These are phyloP conservation scores for Hydrotaea cyrtoneurina DNA, from an alignment of 2,888 invertebrate genomes.

Conservation along the genomic window DNA sequence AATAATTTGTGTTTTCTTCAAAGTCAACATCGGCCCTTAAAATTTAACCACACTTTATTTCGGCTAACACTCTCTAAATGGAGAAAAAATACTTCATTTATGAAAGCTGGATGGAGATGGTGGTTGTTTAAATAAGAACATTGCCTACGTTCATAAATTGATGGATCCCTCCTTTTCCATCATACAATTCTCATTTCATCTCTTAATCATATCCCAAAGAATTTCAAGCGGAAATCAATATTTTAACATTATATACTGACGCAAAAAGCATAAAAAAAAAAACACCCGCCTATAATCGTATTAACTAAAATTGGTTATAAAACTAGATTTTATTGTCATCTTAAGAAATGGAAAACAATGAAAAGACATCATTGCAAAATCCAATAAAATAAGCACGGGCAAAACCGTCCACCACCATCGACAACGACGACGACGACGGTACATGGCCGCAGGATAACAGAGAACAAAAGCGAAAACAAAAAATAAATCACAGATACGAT, in stretches of 20 bases:
- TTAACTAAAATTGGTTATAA: constrained; percentile 49
- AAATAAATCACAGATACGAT: constrained; percentile 53
- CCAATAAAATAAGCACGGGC: constrained; percentile 48
- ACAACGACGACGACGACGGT: neutral
- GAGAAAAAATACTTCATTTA: no score
- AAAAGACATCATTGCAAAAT: constrained; percentile 36
- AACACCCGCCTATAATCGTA: constrained; percentile 38
- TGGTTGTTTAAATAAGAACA: no score
- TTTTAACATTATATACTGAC: neutral
- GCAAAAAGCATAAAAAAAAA: neutral
- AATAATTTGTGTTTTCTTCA: no score
- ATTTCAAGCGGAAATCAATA: neutral
- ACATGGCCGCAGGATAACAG: constrained; percentile 45
- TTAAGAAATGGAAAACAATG: constrained; percentile 43
- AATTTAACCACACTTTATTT: no score
- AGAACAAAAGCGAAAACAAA: neutral
- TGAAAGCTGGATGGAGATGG: no score
- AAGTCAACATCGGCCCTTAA: no score
- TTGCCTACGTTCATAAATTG: neutral
- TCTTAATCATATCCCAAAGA: neutral
- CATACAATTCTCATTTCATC: no score
- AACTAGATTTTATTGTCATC: constrained; percentile 52
- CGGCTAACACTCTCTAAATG: no score
- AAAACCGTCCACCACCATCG: neutral
- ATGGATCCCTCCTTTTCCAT: neutral